Conservation (phyloP, 37 sponge, comb jelly and placozoan genomes). For the Halisarca cf. caerulea region DNA sequence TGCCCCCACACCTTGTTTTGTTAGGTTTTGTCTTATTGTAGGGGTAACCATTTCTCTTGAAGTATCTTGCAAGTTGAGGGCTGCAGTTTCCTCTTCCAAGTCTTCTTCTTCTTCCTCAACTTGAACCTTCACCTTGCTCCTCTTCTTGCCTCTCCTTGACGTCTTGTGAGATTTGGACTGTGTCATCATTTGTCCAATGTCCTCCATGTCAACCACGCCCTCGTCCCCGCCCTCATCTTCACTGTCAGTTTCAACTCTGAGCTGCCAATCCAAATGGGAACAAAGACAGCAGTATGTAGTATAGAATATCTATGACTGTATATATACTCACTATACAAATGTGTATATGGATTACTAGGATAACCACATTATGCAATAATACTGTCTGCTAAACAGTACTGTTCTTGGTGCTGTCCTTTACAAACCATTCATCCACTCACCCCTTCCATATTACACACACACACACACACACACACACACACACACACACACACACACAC, state of each 20-base stretch:
- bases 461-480: no score
- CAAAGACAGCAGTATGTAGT: no score
- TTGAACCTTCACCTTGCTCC: conserved; percentile 25
- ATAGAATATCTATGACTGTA: neutral
- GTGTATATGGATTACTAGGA: no score
- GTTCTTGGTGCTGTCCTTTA: no score
- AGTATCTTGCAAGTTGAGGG: conserved; percentile 2
- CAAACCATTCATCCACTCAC: no score
- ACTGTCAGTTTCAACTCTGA: neutral
- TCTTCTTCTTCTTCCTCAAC: neutral
- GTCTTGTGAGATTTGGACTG: conserved; percentile 22
- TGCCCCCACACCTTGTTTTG: conserved; percentile 98
- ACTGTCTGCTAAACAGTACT: no score
- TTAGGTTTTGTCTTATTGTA: conserved; percentile 70
- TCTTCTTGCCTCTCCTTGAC: conserved; percentile 23
- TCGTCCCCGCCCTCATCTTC: no score
- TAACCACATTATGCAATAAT: no score
- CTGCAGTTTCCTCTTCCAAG: neutral
- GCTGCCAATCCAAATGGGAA: no score
- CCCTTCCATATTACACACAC: no score
- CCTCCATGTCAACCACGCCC: conserved; percentile 85
- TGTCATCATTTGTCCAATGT: conserved; percentile 73
- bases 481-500: no score
- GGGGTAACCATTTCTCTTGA: conserved; percentile 94
- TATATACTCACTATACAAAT: neutral